A percentile compares a stretch with the other conserved stretches of the same genome.
Conservation (phyloP, 2,797 vertebrate species). For the Naso thynnoides region DNA sequence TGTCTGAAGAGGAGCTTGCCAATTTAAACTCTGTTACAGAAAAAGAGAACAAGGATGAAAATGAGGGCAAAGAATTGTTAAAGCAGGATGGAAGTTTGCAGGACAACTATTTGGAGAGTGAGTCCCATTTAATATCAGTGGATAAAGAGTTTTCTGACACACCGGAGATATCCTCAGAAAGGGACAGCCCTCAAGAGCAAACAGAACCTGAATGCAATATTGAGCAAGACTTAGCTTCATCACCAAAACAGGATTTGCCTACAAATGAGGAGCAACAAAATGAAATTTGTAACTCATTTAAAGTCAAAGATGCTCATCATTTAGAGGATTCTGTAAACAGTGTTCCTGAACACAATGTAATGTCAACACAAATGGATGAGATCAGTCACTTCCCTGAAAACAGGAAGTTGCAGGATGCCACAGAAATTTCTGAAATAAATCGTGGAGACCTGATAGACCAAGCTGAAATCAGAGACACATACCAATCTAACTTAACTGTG, state of each 20-base stretch:
- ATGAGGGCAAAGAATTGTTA: conserved; percentile 9
- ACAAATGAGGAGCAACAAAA: conserved; percentile 36
- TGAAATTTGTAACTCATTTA: background rate
- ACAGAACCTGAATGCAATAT: background rate
- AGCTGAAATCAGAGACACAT: conserved; percentile 1
- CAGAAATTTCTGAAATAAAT: conserved; percentile 1
- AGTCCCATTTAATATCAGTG: conserved; percentile 32
- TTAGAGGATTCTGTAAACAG: conserved; percentile 15
- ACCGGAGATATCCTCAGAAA: conserved; percentile 1
- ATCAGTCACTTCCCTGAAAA: too few species aligned
- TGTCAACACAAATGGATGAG: too few species aligned
- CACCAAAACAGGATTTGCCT: conserved; percentile 24
- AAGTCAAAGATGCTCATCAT: background rate
- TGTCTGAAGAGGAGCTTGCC: background rate
- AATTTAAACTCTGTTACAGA: background rate
- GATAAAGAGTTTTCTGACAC: conserved; percentile 15
- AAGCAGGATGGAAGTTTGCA: conserved; percentile 22
- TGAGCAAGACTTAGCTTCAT: conserved; percentile 23
- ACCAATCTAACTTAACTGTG: background rate
- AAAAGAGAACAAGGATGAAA: conserved; percentile 11
- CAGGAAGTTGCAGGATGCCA: too few species aligned
- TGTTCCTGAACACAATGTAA: too few species aligned
- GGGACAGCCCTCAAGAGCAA: background rate
- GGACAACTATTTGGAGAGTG: conserved; percentile 17
- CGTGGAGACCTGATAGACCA: conserved; percentile 19